A percentile compares a stretch with the other conserved stretches of the same genome.
Evolutionary conservation across 1,140 invertebrate genomes (phyloP).

Genomic region (Phymorhynchus buccinoides): DNA sequence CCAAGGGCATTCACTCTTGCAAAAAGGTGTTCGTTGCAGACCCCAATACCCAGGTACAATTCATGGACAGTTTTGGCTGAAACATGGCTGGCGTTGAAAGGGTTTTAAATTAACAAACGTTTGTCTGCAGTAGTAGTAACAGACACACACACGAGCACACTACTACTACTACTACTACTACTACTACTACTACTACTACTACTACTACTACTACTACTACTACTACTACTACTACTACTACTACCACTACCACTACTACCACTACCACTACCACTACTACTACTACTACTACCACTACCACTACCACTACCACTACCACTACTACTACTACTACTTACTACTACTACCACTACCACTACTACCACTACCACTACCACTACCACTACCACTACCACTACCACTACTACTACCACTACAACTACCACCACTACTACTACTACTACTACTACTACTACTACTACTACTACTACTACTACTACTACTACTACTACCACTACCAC

Average conservation of each 20-base stretch:
- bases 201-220: constrained; percentile 36
- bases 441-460: constrained; percentile 38
- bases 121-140: constrained; percentile 16
- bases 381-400: constrained; percentile 34
- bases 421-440: constrained; percentile 39
- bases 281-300: constrained; percentile 34
- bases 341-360: constrained; percentile 29
- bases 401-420: constrained; percentile 36
- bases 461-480: constrained; percentile 37
- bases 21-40: too few species aligned
- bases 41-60: too few species aligned
- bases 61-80: too few species aligned
- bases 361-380: constrained; percentile 33
- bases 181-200: constrained; percentile 37
- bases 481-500: constrained; percentile 31
- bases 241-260: constrained; percentile 27
- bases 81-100: too few species aligned
- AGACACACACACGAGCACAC: too few species aligned
- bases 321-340: too few species aligned
- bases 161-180: too few species aligned
- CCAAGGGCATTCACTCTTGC: too few species aligned
- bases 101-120: too few species aligned
- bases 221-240: constrained; percentile 41
- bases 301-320: constrained; percentile 31
- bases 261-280: constrained; percentile 22